phyloP scores from a whole-genome alignment of 2,888 invertebrate genomes.

The Euzetes globulus region DNA sequence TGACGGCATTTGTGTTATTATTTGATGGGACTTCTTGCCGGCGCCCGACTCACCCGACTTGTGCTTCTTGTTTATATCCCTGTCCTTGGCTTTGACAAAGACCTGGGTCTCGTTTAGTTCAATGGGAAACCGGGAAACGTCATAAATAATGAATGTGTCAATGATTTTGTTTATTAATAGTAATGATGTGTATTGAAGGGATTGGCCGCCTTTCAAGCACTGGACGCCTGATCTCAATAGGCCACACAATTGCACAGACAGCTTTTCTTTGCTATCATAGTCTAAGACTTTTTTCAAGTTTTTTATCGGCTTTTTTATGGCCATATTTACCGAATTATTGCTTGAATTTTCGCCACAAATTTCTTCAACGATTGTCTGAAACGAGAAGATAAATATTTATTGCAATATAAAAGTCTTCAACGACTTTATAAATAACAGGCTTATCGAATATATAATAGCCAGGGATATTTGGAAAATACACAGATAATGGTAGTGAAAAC shows the following conservation, averaged over 20 bases:
- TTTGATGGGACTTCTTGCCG: neutral
- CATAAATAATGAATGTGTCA: conserved; percentile 52
- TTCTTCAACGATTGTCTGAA: conserved; percentile 11
- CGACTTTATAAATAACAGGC: too few relatives aligned
- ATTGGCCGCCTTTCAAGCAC: conserved; percentile 55
- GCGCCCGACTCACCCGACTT: neutral
- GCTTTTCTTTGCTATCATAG: conserved; percentile 43
- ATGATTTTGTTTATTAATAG: conserved; percentile 56
- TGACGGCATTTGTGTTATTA: too few relatives aligned
- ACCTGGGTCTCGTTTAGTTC: neutral
- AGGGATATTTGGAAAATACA: too few relatives aligned
- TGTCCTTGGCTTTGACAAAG: neutral
- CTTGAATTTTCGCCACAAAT: neutral
- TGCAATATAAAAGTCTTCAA: too few relatives aligned
- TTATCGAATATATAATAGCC: too few relatives aligned
- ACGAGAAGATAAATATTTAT: too few relatives aligned
- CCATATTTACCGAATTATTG: neutral
- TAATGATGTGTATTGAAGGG: conserved; percentile 57
- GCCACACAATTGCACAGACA: conserved; percentile 52
- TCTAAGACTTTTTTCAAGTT: neutral
- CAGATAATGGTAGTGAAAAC: too few relatives aligned
- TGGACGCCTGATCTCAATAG: conserved; percentile 54
- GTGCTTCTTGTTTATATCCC: neutral
- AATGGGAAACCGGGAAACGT: conserved; percentile 41
- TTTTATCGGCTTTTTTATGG: neutral